Conservation (phyloP, 2,888 invertebrate species). For the Incurvaria masculella region DNA sequence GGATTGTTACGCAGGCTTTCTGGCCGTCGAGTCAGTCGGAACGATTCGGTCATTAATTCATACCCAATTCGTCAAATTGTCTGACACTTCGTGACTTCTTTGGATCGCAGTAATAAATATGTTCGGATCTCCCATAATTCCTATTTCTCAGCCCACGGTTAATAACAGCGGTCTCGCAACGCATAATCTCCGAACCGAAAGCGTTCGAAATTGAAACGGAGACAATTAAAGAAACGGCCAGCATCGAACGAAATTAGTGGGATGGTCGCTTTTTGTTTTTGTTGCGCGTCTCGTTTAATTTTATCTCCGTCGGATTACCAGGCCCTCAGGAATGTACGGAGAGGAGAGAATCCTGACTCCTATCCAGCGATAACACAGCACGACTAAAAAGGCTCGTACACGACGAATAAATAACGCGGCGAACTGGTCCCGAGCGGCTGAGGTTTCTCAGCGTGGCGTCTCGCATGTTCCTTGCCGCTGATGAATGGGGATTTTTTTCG, state of each 20-base stretch:
- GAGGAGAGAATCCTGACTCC: not conserved
- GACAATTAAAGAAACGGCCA: not conserved
- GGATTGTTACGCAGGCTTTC: not conserved
- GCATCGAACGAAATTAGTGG: conserved; percentile 39
- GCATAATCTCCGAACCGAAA: no score
- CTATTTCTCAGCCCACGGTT: no score
- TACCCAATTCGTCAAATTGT: no score
- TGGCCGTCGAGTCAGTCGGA: no score
- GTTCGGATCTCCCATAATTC: no score
- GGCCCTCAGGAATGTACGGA: conserved; percentile 45
- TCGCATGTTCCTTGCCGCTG: not conserved
- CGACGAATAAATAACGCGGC: conserved; percentile 49
- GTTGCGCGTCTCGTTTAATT: conserved; percentile 56
- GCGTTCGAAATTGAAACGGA: not conserved
- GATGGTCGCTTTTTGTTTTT: conserved; percentile 51
- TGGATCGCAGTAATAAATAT: no score
- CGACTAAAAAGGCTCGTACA: conserved; percentile 46
- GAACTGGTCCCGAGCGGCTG: conserved; percentile 33
- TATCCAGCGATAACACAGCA: conserved; percentile 24
- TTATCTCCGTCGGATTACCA: conserved; percentile 53
- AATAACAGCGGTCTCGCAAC: no score
- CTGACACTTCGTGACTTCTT: no score
- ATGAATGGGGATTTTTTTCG: not conserved
- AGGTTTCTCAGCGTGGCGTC: conserved; percentile 35
- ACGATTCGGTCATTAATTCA: no score